Evolutionary conservation across 2,888 invertebrate species (phyloP), one percentile per base, ranked within the genome.

Genomic region (Meteorus colon): DNA sequence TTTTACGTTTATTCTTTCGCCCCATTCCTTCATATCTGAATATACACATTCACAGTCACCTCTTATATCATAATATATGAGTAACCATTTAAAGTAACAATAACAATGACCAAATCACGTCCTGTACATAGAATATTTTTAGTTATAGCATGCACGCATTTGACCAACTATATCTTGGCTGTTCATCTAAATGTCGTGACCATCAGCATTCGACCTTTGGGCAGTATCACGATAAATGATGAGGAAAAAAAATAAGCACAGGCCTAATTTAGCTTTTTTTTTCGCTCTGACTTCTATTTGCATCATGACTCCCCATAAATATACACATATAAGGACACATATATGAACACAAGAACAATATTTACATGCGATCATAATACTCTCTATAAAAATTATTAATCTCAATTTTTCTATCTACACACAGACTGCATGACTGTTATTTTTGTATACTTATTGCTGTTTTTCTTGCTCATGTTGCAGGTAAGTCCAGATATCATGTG

Each of bases 111-210:
- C 14, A 31, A 62, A 62, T 29, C 34, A 24, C 27, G 24, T 48
- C 45, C 27, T 67, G 37, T 31, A 37, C 8, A 31, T 73, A 55
- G 41, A 19, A 65, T 66, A 55, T 55, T 66, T 41, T 55, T 55
- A 66, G 66, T 71, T 41, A 71, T 60, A 71, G 41, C 60, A 59
- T 27, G 24, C 65, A 65, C 65, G 65, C 65, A 65, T 41, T 70
- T 34, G 34, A 19, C 31, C 45, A 55, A 45, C 31, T 14, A 24
- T 67, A 75, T 75, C 75, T 55, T 27, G 4, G 48, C 31, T 34
- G 60, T 66, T 66, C 45, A 75, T 67, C 68, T 72, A 48, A 72
- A 72, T 76, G 67, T 76, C 76, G 76, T 75, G 65, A 75, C 66
- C 66, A 74, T 68, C 67, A 75, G 51, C 71, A 66, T 37, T 31